Conservation (phyloP, 2,797 vertebrate genomes). For the Morus bassanus region DNA sequence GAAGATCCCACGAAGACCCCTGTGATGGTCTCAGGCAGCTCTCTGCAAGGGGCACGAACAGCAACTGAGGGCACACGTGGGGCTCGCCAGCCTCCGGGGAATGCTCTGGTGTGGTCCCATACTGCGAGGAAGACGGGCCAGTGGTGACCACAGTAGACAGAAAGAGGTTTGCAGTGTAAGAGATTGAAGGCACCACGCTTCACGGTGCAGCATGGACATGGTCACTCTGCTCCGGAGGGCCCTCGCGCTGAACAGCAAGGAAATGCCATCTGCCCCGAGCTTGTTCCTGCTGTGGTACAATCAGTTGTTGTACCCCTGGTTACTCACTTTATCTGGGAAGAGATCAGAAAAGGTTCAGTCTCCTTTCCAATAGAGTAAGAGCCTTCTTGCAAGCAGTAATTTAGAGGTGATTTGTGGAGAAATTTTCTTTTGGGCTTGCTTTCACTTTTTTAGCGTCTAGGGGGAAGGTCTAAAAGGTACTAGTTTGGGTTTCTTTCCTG, state of each 20-base stretch:
- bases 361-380: background rate
- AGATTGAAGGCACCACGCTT: background rate
- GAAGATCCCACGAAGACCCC: background rate
- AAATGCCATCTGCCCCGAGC: background rate
- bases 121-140: background rate
- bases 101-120: background rate
- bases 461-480: background rate
- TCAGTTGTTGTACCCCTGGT: fast-evolving
- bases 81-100: background rate
- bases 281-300: background rate
- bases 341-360: background rate
- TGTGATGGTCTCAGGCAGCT: background rate
- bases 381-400: background rate
- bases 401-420: background rate
- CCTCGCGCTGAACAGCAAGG: fast-evolving
- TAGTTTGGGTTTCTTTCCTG: background rate
- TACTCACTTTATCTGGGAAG: background rate
- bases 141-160: background rate
- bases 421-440: background rate
- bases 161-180: background rate
- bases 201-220: fast-evolving
- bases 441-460: background rate
- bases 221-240: background rate
- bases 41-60: background rate
- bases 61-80: fast-evolving